Percentiles rank a stretch among this genome's conserved stretches.
Conservation (phyloP, 2,888 invertebrate species). For the Brachyptera putata region DNA sequence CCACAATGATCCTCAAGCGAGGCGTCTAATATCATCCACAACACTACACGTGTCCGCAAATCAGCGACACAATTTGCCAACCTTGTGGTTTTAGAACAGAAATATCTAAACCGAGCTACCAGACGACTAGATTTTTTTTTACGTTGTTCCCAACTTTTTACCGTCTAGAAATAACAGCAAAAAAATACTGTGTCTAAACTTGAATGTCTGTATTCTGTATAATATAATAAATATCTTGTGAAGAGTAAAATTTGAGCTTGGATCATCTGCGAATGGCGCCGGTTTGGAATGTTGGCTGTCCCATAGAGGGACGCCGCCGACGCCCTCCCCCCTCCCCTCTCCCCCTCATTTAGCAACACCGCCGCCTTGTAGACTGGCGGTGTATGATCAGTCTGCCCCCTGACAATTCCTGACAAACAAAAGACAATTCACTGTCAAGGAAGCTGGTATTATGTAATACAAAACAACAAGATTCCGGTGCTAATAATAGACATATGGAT, state of each 20-base stretch:
- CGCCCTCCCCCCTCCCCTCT: neutral
- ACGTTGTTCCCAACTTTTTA: too few relatives aligned
- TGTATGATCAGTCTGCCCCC: conserved; percentile 10
- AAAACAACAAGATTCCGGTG: neutral
- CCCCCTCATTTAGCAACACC: neutral
- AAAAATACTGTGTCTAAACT: neutral
- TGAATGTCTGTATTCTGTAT: too few relatives aligned
- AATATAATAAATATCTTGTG: too few relatives aligned
- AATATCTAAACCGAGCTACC: neutral
- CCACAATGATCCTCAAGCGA: too few relatives aligned
- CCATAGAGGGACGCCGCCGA: neutral
- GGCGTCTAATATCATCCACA: too few relatives aligned
- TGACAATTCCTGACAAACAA: neutral
- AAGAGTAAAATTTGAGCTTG: conserved; percentile 11
- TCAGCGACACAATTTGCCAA: neutral
- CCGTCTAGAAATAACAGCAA: too few relatives aligned
- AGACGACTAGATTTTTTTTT: too few relatives aligned
- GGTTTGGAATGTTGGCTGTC: conserved; percentile 4
- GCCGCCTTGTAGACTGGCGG: neutral
- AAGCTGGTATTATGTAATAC: neutral
- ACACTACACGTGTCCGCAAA: too few relatives aligned
- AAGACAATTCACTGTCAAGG: conserved; percentile 4
- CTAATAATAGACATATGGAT: neutral
- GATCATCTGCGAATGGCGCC: conserved; percentile 8
- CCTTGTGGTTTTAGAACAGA: too few relatives aligned